phyloP scores from a whole-genome alignment of 1,140 invertebrate genomes.

The Drosophila lacertosa region DNA sequence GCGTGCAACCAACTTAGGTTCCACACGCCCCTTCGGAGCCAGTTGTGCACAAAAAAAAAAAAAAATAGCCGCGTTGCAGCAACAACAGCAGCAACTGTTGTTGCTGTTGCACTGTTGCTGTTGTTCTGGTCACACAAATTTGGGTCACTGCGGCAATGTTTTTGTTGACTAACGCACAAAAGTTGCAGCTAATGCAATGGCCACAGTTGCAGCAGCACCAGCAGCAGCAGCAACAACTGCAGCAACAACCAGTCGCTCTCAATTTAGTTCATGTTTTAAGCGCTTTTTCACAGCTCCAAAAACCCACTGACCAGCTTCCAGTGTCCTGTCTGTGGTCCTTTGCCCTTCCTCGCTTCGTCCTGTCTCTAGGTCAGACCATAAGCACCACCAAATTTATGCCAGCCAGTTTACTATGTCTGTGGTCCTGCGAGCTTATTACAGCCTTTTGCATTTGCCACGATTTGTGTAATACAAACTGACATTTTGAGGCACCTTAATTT shows the following conservation, averaged over 20 bases:
- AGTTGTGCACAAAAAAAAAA: slow-evolving; percentile 54
- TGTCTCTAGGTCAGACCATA: slow-evolving; percentile 2
- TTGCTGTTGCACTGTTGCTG: slow-evolving; percentile 32
- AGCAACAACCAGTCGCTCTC: slow-evolving; percentile 9
- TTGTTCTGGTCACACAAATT: slow-evolving; percentile 56
- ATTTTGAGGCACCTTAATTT: too few relatives aligned
- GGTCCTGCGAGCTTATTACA: too few relatives aligned
- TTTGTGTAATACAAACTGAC: too few relatives aligned
- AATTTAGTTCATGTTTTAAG: slow-evolving; percentile 22
- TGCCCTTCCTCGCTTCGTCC: neutral
- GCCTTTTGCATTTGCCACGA: too few relatives aligned
- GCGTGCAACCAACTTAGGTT: slow-evolving; percentile 21
- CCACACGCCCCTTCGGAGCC: neutral
- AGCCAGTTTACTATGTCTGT: neutral
- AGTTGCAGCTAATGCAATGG: slow-evolving; percentile 37
- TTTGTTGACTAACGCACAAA: slow-evolving; percentile 58
- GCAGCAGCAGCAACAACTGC: slow-evolving; percentile 1
- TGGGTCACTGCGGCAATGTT: slow-evolving; percentile 81
- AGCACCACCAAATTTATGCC: neutral
- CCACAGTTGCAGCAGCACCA: slow-evolving; percentile 22
- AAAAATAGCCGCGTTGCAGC: slow-evolving; percentile 62
- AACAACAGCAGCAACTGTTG: slow-evolving; percentile 29
- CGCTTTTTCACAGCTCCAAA: slow-evolving; percentile 17
- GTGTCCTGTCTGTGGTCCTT: neutral
- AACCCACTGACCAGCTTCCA: slow-evolving; percentile 9